phyloP scores from a whole-genome alignment of 2,888 invertebrate genomes.

The Polietes domitor region DNA sequence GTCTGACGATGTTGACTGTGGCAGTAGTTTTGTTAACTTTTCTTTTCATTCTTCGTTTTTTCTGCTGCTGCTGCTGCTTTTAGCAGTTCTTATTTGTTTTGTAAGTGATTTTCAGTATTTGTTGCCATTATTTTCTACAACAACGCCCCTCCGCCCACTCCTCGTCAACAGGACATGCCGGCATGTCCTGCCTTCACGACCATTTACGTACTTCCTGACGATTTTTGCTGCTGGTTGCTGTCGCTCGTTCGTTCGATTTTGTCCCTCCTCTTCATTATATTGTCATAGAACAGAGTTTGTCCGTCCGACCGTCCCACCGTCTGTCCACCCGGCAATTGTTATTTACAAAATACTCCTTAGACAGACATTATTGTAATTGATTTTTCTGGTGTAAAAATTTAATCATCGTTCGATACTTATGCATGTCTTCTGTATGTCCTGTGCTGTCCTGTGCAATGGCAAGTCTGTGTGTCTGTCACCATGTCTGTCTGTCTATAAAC shows the following conservation, averaged over 20 bases:
- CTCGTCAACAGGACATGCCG: not conserved
- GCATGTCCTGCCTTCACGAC: constrained; percentile 5
- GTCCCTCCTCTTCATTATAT: constrained; percentile 38
- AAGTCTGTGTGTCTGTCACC: not conserved
- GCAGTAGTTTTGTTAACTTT: constrained; percentile 7
- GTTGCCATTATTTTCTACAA: constrained; percentile 50
- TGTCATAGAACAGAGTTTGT: constrained; percentile 33
- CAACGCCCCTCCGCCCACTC: not conserved
- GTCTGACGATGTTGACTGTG: not conserved
- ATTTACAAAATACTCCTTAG: constrained; percentile 65
- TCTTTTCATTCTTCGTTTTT: constrained; percentile 21
- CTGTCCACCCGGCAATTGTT: constrained; percentile 52
- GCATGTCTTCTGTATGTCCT: constrained; percentile 7
- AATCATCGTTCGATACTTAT: constrained; percentile 69
- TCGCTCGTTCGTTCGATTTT: constrained; percentile 22
- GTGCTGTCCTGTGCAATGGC: not conserved
- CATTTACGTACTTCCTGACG: not conserved
- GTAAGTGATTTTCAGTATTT: constrained; percentile 63
- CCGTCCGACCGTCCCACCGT: not conserved
- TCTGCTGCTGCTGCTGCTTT: not conserved
- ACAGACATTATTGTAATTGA: constrained; percentile 72
- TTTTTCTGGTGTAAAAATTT: constrained; percentile 73
- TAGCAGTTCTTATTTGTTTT: constrained; percentile 37
- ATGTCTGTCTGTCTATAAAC: constrained; percentile 29
- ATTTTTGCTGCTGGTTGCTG: not conserved